Conservation (phyloP, 2,888 invertebrate genomes). For the Acanthoscelides obtectus region DNA sequence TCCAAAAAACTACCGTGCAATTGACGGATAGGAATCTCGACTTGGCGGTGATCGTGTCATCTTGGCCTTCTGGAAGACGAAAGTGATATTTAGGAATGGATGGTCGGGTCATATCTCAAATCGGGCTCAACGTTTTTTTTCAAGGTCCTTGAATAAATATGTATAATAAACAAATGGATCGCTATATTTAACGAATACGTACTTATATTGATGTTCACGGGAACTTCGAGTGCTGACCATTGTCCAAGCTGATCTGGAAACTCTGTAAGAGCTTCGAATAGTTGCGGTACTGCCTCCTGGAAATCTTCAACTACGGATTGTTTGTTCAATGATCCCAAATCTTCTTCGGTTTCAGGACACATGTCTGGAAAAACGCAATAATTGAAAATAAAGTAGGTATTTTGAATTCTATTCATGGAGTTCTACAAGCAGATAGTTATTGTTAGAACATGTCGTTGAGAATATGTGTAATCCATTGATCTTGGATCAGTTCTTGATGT, state of each 20-base stretch:
- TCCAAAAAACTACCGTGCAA: slow-evolving; percentile 90
- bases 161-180: no score
- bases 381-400: no score
- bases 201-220: slow-evolving; percentile 57
- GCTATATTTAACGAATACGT: not conserved
- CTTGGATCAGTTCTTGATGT: no score
- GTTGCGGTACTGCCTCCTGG: slow-evolving; percentile 74
- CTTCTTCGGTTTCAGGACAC: slow-evolving; percentile 82
- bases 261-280: slow-evolving; percentile 79
- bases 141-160: no score
- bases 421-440: no score
- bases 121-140: no score
- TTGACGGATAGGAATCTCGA: slow-evolving; percentile 62
- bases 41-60: slow-evolving; percentile 49
- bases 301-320: slow-evolving; percentile 87
- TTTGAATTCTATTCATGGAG: no score
- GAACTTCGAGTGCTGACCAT: slow-evolving; percentile 82
- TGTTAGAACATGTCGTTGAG: no score
- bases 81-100: no score
- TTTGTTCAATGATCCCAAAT: slow-evolving; percentile 54
- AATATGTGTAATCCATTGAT: no score
- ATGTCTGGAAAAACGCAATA: slow-evolving; percentile 71
- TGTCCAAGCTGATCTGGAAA: slow-evolving; percentile 70
- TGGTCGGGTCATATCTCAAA: no score
- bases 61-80: slow-evolving; percentile 57